A percentile compares a stretch with the other conserved stretches of the same genome.
Evolutionary conservation across 2,888 invertebrate species (phyloP).

Genomic region (Hydropsyche betteni): DNA sequence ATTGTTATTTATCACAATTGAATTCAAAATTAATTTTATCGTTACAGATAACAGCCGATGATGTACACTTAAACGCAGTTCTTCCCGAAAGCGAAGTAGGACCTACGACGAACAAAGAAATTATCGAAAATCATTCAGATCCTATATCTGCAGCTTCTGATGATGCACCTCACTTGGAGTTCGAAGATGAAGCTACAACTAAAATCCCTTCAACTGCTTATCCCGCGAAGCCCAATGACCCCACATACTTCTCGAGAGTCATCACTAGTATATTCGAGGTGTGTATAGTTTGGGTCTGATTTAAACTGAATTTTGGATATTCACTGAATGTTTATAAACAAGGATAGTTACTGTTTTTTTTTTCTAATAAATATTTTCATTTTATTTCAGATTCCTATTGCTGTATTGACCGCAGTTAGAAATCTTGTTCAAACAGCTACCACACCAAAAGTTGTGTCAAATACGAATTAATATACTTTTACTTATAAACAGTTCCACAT

Average conservation of each 20-base stretch:
- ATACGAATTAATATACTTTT: too few species aligned
- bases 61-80: conserved; percentile 48
- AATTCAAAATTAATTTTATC: too few species aligned
- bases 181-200: conserved; percentile 29
- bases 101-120: neutral
- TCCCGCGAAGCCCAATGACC: neutral
- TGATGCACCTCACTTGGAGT: conserved; percentile 33
- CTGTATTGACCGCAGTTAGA: conserved; percentile 48
- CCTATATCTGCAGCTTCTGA: neutral
- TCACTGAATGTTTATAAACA: neutral
- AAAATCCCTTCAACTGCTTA: neutral
- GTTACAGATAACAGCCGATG: conserved; percentile 45
- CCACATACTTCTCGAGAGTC: conserved; percentile 49
- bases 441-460: conserved; percentile 1
- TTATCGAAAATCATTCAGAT: conserved; percentile 4
- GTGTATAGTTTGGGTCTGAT: neutral
- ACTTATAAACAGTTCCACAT: too few species aligned
- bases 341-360: neutral
- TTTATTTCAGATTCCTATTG: conserved; percentile 49
- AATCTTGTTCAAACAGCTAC: conserved; percentile 47
- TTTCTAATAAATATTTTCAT: neutral
- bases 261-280: conserved; percentile 51
- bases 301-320: neutral
- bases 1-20: neutral
- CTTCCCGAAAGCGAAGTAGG: conserved; percentile 41